Conservation (phyloP, 2,888 invertebrate species). For the Listrodromus nycthemerus region DNA sequence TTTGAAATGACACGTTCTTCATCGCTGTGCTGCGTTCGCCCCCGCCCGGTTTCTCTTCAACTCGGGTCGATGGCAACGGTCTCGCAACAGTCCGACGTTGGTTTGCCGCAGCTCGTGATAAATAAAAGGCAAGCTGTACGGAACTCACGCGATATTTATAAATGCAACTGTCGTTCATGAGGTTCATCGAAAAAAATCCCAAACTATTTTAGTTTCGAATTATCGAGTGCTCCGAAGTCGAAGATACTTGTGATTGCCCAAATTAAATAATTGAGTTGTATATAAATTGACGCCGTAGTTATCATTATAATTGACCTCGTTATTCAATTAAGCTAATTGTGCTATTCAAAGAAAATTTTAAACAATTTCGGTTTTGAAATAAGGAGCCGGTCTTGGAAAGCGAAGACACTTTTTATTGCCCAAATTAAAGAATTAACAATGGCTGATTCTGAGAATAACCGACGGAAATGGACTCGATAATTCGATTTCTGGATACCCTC, state of each 20-base stretch:
- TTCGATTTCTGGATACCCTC: too few species aligned
- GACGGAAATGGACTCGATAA: too few species aligned
- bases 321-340: too few species aligned
- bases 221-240: too few species aligned
- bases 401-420: too few species aligned
- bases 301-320: too few species aligned
- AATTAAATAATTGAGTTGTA: slow-evolving; percentile 23
- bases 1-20: slow-evolving; percentile 51
- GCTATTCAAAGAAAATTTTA: slow-evolving; percentile 10
- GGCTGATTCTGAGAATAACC: too few species aligned
- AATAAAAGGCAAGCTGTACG: background rate
- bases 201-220: slow-evolving; percentile 13
- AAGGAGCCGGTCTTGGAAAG: background rate
- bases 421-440: too few species aligned
- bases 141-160: slow-evolving; percentile 38
- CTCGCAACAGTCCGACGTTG: slow-evolving; percentile 62
- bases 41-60: background rate
- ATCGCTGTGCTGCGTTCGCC: slow-evolving; percentile 10
- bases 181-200: slow-evolving; percentile 21
- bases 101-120: slow-evolving; percentile 31
- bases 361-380: slow-evolving; percentile 12
- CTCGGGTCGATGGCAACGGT: slow-evolving; percentile 65
- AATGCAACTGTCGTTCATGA: slow-evolving; percentile 42
- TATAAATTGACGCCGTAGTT: too few species aligned
- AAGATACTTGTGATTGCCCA: too few species aligned